Conservation (phyloP, 2,113 vertebrate species). For the Excalfactoria chinensis region DNA sequence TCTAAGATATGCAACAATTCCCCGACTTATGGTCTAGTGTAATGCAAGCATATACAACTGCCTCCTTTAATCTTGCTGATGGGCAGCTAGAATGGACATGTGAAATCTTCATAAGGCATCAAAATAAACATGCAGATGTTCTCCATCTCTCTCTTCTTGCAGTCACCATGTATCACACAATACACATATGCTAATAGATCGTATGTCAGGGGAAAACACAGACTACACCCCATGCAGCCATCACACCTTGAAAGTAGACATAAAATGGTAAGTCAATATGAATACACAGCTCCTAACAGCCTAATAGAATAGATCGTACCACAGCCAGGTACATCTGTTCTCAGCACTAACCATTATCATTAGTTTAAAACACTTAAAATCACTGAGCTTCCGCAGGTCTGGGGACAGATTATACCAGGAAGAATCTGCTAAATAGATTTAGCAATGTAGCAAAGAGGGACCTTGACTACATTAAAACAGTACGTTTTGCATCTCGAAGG, state of each 20-base stretch:
- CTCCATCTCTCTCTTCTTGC: constrained; percentile 41
- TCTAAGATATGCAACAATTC: background rate
- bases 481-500: constrained; percentile 80
- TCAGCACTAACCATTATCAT: constrained; percentile 84
- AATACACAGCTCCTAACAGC: constrained; percentile 80
- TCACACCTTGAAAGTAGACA: constrained; percentile 80
- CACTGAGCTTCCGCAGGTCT: constrained; percentile 80
- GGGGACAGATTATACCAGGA: constrained; percentile 83
- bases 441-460: constrained; percentile 75
- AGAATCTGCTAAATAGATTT: constrained; percentile 85
- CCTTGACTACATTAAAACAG: constrained; percentile 76
- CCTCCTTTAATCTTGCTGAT: background rate
- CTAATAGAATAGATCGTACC: constrained; percentile 80
- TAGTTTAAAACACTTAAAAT: constrained; percentile 86
- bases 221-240: constrained; percentile 76
- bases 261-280: constrained; percentile 81
- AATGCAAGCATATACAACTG: background rate
- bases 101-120: constrained; percentile 32
- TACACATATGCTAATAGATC: constrained; percentile 55
- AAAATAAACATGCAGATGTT: constrained; percentile 33
- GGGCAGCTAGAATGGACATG: background rate
- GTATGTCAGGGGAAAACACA: constrained; percentile 67
- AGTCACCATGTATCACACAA: constrained; percentile 60
- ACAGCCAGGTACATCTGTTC: constrained; percentile 86
- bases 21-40: background rate